Percentiles rank a stretch among this genome's conserved stretches.
Conservation (phyloP, 1,140 invertebrate species). For the Hylaeus volcanicus region DNA sequence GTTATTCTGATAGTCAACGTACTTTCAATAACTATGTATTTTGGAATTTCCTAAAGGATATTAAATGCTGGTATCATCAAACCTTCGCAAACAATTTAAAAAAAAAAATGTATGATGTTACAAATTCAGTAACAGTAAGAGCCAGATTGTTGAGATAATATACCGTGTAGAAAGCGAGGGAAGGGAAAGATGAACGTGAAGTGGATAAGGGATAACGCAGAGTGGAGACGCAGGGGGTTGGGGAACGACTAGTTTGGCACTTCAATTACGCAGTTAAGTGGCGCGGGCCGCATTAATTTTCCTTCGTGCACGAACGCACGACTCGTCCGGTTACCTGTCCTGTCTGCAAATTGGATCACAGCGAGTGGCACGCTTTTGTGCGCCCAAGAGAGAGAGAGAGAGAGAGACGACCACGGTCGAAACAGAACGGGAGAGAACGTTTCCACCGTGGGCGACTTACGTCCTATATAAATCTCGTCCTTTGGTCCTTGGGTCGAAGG, state of each 20-base stretch:
- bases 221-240: neutral
- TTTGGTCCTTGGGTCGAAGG: neutral
- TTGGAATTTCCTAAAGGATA: too few species aligned
- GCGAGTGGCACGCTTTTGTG: conserved; percentile 31
- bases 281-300: conserved; percentile 39
- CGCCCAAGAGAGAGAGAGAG: neutral
- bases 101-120: too few species aligned
- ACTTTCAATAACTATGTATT: too few species aligned
- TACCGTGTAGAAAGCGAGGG: neutral
- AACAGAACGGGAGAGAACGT: neutral
- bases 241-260: conserved; percentile 29
- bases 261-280: conserved; percentile 50
- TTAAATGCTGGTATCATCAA: too few species aligned
- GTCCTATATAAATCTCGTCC: conserved; percentile 38
- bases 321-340: conserved; percentile 24
- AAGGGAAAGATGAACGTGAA: neutral
- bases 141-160: too few species aligned
- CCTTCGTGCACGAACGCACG: conserved; percentile 22
- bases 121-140: too few species aligned
- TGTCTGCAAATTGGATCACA: conserved; percentile 35
- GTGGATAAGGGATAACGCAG: conserved; percentile 4
- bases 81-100: too few species aligned
- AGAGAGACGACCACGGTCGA: neutral
- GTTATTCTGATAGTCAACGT: too few species aligned
- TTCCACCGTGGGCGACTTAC: conserved; percentile 13